phyloP scores from a whole-genome alignment of 2,888 invertebrate species.

The Cerastoderma edule region DNA sequence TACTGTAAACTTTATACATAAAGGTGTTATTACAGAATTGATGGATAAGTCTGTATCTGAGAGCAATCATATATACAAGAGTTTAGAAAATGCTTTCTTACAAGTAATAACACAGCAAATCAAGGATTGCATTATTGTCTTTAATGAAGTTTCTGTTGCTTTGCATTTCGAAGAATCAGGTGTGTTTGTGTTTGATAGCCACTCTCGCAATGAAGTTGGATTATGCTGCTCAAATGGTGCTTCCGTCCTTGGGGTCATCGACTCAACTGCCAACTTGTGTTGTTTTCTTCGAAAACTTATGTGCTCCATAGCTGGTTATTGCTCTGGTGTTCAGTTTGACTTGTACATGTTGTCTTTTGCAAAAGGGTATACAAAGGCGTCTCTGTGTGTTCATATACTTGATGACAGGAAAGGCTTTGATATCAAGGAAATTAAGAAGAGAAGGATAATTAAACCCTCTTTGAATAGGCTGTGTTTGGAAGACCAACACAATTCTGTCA shows the following conservation, averaged over 20 bases:
- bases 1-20: background rate
- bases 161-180: background rate
- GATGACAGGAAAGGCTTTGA: background rate
- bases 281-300: background rate
- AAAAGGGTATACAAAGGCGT: background rate
- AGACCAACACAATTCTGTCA: no score
- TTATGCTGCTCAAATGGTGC: constrained; percentile 5
- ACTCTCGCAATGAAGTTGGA: constrained; percentile 1
- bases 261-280: constrained; percentile 3
- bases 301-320: background rate
- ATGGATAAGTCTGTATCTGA: background rate
- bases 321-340: background rate
- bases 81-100: constrained; percentile 3
- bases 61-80: background rate
- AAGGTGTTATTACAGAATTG: background rate
- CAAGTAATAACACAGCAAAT: no score
- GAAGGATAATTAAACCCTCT: no score
- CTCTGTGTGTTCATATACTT: background rate
- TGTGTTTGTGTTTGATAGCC: background rate
- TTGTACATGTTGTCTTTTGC: background rate
- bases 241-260: background rate
- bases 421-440: background rate
- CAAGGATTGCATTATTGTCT: background rate
- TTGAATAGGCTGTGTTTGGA: no score
- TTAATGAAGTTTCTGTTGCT: background rate